Base-by-base conservation (phyloP, 2,797 vertebrate genomes). In the Hephaestus fuliginosus region DNA sequence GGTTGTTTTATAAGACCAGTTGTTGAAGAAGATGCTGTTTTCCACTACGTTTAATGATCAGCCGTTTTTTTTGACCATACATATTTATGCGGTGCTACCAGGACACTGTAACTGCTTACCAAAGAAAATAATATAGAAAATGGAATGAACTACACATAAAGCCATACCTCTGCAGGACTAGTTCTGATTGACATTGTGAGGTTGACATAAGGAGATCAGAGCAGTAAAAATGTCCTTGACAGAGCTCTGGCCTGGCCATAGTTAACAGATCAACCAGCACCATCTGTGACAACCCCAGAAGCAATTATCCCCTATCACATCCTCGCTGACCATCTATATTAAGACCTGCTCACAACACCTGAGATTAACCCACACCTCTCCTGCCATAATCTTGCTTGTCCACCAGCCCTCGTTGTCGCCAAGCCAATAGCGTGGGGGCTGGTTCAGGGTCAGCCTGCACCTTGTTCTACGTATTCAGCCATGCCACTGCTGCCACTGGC, bases 201-300 rank as follows among this genome's bases (percentile, higher is more conserved):
- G 68, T 39, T 41, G 33, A 81, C 84, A 91, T 92, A 89, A 89
- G 78, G 73, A 82, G 81, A 90, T 89, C 80, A 78, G 63, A 86
- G 87, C 82, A 80, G 78, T 93, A 87, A 91, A 91, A 90, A 92
- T 85, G 92, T 90, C 93, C 91, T 95, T 95, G 92, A 92, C 89
- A 76, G 90, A 64, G 85, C 78, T 75, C 63, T 86, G 86, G 80
- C 82, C 74, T 44, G 91, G 80, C 86, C 81, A 58, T 84, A 83
- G 93, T 93, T 90, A 93, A 93, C 91, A 88, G 89, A 92, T 93
- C 86, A 91, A 90, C 86, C 84, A 83, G 91, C 92, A 90, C 94
- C 95, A 96, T 95, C 94, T 95, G 94, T 93, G 93, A 92, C 90
- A 91, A 85, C 81, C 90, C 84, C 77, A 89, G 86, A 95, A 92